Evolutionary conservation across 2,113 vertebrate species (phyloP), one percentile per base, ranked within the genome.

Genomic region (Sylvietta virens): DNA sequence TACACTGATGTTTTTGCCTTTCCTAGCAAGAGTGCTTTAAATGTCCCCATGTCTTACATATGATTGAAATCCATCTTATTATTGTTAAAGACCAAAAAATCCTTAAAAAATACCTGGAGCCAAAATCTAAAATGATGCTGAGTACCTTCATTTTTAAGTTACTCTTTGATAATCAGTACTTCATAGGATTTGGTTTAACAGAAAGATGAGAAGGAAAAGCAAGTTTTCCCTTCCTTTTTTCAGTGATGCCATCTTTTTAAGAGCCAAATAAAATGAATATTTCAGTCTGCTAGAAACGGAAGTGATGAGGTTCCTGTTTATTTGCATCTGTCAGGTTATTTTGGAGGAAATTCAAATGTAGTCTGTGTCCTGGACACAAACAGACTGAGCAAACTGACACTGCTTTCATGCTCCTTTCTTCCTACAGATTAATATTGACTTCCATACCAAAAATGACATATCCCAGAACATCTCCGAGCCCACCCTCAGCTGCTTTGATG

Each of bases 381-480:
- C 40, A 92, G 40, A 30, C 8, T 57, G 18, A 69, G 44, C 79
- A 50, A 90, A 70, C 51, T 76, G 73, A 95, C 78, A 10, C 4
- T 30, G 22, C n/a, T 81, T 61, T 76, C 33, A 11, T 67, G 40
- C 20, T 96, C 54, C 66, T 97, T 96, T 80, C 86, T 95, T 78
- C 94, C 89, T 61, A 51, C 97, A 98, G 98, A 97, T 98, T 73
- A 98, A 98, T 81, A 98, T 98, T 73, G 98, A 98, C 89, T 98
- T 98, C 94, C 97, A 96, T 6, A 98, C 98, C 83, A 98, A 97
- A 93, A 97, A 54, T 5, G 62, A 96, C 87, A 98, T 98, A 66
- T 97, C 97, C 79, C 97, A 96, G 93, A 98, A 96, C 30, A 98
- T 98, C 37, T 95, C 94, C 0, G 93, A 98, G 72, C 97, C 98